phyloP scores from a whole-genome alignment of 2,888 invertebrate species.

The Acanthoscelides obtectus region DNA sequence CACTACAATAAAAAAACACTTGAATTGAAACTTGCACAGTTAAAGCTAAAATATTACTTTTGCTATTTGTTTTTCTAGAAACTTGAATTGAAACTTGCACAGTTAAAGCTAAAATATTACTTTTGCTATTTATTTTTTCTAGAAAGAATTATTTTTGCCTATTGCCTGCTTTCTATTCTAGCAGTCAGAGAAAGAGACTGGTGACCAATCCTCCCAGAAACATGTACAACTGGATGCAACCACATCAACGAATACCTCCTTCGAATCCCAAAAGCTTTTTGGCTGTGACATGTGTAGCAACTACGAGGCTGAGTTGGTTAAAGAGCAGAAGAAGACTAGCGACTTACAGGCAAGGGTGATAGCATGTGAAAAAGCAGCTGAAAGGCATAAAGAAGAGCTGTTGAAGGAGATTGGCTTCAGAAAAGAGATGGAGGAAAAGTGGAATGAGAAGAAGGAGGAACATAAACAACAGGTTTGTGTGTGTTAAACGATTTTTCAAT shows the following conservation, averaged over 20 bases:
- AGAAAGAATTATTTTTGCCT: no score
- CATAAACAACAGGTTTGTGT: slow-evolving; percentile 60
- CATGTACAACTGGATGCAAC: slow-evolving; percentile 29
- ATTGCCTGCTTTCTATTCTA: no score
- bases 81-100: no score
- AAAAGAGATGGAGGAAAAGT: slow-evolving; percentile 72
- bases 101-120: no score
- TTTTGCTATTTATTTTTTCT: no score
- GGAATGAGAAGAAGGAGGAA: slow-evolving; percentile 71
- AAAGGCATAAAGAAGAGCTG: slow-evolving; percentile 62
- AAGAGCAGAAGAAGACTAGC: slow-evolving; percentile 61
- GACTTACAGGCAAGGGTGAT: slow-evolving; percentile 48
- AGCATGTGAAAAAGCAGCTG: slow-evolving; percentile 53
- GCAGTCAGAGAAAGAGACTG: background rate
- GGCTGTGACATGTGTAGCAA: slow-evolving; percentile 84
- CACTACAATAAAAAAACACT: no score
- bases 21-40: no score
- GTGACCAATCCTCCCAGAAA: slow-evolving; percentile 19
- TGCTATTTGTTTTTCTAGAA: no score
- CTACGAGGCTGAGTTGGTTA: slow-evolving; percentile 78
- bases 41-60: no score
- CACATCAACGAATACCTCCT: slow-evolving; percentile 40
- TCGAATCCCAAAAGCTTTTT: slow-evolving; percentile 34
- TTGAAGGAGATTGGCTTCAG: slow-evolving; percentile 68
- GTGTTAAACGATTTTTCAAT: background rate